Percentiles rank a stretch among this genome's conserved stretches.
phyloP scores from a whole-genome alignment of 1,140 invertebrate genomes.

The Nylanderia fulva region DNA sequence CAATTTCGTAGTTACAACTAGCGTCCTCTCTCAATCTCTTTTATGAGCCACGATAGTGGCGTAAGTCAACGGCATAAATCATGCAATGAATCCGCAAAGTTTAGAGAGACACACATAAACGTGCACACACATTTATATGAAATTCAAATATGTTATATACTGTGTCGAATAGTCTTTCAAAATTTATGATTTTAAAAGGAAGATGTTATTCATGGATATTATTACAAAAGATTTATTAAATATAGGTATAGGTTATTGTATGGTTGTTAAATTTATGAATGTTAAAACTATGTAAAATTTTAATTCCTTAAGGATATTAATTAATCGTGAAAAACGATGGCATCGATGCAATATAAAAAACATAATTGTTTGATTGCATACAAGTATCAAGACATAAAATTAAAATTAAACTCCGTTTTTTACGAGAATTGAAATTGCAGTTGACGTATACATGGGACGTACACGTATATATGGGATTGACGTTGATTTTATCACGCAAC shows the following conservation, averaged over 20 bases:
- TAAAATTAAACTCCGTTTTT: conserved; percentile 21
- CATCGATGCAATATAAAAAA: neutral
- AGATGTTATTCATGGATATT: neutral
- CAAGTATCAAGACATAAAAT: neutral
- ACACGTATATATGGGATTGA: too few species aligned
- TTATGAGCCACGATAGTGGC: conserved; percentile 18
- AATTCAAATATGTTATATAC: conserved; percentile 8
- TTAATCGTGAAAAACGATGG: neutral
- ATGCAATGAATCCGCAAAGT: neutral
- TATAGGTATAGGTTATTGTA: neutral
- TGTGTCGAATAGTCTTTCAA: neutral
- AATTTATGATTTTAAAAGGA: neutral
- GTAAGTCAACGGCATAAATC: conserved; percentile 33
- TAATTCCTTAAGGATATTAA: conserved; percentile 2
- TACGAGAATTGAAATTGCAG: neutral
- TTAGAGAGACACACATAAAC: neutral
- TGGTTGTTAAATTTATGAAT: conserved; percentile 40
- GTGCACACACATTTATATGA: neutral
- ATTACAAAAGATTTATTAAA: conserved; percentile 31
- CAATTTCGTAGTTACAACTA: conserved; percentile 59
- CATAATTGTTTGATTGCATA: neutral
- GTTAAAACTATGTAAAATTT: conserved; percentile 28
- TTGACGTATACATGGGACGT: conserved; percentile 10
- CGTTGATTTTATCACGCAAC: conserved; percentile 32
- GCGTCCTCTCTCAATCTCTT: conserved; percentile 21